Evolutionary conservation across 2,888 invertebrate species (phyloP), one percentile per base, ranked within the genome.

Genomic region (Eulithis testata): DNA sequence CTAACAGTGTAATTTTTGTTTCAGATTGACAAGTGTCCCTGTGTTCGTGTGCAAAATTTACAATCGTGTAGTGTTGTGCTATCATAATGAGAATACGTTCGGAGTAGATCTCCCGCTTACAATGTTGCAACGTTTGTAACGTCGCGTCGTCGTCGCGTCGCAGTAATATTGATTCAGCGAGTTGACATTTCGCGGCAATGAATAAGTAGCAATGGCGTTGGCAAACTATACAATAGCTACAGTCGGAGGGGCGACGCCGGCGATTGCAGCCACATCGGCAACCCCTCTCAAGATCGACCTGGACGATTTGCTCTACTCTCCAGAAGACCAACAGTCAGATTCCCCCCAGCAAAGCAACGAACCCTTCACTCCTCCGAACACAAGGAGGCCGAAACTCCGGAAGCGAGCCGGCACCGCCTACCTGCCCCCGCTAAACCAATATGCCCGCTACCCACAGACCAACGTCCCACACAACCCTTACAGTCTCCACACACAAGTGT

Each of bases 381-480:
- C 83, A 63, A 80, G 88, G 71, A 81, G 90, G 56, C 78, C 90
- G 0, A 93, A 93, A 72, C 84, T 91, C 12, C 81, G 91, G 70
- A 93, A 92, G 73, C 87, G 93, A 63, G 90, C 92, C 8, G 93
- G 93, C n/a, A 83, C 90, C 12, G 82, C 91, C 11, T 93, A 93
- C 69, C 82, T 93, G 7, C 93, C 93, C 14, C 93, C 93, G 11
- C 86, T 85, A 0, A 88, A 90, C 69, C 93, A 93, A 66, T 93
- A 85, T 74, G 84, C 86, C 8, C 90, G 89, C 69, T 93, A 93
- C 73, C 88, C 87, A 67, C 90, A 81, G 57, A 83, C 86, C 44
- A 83, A 85, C 65, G 77, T 88, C 63, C 88, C 88, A 67, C 87
- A 85, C 69, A 91, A 91, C 63, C 91, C 92, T 37, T 92, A 90